Evolutionary conservation across 1,140 invertebrate species (phyloP).

Genomic region (Lamellibrachia luymesi): DNA sequence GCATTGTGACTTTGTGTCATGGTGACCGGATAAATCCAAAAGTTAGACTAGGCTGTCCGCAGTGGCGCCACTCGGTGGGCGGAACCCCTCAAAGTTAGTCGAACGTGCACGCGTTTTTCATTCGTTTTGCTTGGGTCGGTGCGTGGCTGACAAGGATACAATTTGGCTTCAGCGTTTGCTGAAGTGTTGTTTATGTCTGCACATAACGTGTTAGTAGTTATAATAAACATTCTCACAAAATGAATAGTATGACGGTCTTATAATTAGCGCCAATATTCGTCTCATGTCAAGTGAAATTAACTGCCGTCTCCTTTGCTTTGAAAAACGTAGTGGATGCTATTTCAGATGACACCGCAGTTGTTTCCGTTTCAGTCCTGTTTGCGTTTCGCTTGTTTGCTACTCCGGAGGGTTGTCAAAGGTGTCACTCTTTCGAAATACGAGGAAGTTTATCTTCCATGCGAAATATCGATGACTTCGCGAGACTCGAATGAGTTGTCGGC

Average conservation of each 20-base stretch:
- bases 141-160: background rate
- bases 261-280: background rate
- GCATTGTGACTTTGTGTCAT: too few relatives aligned
- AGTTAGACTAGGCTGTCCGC: too few relatives aligned
- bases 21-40: too few relatives aligned
- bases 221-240: background rate
- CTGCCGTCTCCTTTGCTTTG: too few relatives aligned
- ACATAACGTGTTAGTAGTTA: background rate
- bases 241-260: background rate
- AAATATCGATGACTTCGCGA: background rate
- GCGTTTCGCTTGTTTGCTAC: background rate
- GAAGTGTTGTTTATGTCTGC: background rate
- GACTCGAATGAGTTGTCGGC: slow-evolving; percentile 3
- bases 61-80: too few relatives aligned
- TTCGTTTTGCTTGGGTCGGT: too few relatives aligned
- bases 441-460: slow-evolving; percentile 1
- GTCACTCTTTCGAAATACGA: background rate
- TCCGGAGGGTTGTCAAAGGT: background rate
- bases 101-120: too few relatives aligned
- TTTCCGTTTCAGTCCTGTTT: background rate
- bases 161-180: background rate
- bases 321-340: background rate
- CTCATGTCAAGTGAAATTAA: background rate
- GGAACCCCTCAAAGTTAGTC: too few relatives aligned
- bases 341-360: background rate